phyloP scores from a whole-genome alignment of 2,888 invertebrate species.

The Ormyrus labotus region DNA sequence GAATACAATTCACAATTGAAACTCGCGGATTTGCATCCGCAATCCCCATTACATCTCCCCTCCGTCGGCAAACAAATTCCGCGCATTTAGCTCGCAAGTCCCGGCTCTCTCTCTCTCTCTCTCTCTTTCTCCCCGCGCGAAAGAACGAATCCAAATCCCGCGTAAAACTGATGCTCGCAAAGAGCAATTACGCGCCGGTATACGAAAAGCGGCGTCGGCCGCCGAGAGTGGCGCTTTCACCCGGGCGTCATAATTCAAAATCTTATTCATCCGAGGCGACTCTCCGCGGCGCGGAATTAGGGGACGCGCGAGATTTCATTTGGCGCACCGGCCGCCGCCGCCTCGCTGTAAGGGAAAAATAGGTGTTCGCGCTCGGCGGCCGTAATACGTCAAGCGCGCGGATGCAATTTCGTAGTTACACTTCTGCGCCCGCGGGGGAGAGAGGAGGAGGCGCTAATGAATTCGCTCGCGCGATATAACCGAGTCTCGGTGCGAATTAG shows the following conservation, averaged over 20 bases:
- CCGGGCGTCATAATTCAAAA: conserved; percentile 16
- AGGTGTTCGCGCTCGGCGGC: not conserved
- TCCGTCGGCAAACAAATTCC: not conserved
- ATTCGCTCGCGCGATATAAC: conserved; percentile 58
- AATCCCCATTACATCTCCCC: not conserved
- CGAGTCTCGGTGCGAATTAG: conserved; percentile 50
- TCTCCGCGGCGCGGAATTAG: conserved; percentile 6
- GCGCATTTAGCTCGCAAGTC: not conserved
- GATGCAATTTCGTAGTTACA: no score
- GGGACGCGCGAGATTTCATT: conserved; percentile 41
- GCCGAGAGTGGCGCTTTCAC: not conserved
- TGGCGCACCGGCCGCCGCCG: not conserved
- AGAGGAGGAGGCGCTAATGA: conserved; percentile 55
- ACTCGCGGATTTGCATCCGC: conserved; percentile 16
- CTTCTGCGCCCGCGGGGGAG: no score
- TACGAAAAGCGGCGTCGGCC: no score
- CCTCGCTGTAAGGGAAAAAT: not conserved
- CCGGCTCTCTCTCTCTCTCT: not conserved
- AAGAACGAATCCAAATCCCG: conserved; percentile 21
- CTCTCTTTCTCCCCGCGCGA: not conserved
- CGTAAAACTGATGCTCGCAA: conserved; percentile 23
- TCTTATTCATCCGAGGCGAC: conserved; percentile 15
- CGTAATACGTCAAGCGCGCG: no score
- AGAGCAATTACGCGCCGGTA: conserved; percentile 8
- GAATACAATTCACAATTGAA: no score